These are phyloP conservation scores for Sebastes schlegelii DNA, from an alignment of 2,113 vertebrate genomes.

Conservation along the genomic window DNA sequence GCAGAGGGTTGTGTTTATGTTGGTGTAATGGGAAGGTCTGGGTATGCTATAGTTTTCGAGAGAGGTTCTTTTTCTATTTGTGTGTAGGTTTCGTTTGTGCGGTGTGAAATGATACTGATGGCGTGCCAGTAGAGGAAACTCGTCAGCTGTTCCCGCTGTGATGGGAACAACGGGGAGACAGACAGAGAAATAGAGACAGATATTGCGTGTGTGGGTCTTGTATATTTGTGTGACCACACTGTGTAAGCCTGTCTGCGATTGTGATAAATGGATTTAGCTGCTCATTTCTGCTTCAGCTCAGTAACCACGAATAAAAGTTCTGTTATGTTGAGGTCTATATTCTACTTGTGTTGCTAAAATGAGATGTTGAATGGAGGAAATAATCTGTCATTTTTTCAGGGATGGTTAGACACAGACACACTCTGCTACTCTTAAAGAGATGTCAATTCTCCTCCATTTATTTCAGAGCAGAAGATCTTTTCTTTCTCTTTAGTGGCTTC, in stretches of 20 bases:
- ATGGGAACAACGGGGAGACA: slow-evolving; percentile 66
- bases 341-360: slow-evolving; percentile 26
- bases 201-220: slow-evolving; percentile 31
- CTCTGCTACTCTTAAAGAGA: slow-evolving; percentile 4
- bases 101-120: slow-evolving; percentile 43
- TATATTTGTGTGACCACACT: slow-evolving; percentile 21
- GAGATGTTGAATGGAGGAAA: slow-evolving; percentile 24
- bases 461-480: slow-evolving; percentile 12
- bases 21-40: neutral
- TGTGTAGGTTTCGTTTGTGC: slow-evolving; percentile 13
- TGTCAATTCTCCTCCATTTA: slow-evolving; percentile 2
- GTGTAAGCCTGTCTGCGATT: slow-evolving; percentile 14
- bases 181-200: slow-evolving; percentile 50
- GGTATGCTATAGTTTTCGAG: neutral
- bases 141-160: slow-evolving; percentile 74
- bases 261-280: slow-evolving; percentile 50
- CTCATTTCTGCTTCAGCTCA: slow-evolving; percentile 46
- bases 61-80: neutral
- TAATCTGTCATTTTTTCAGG: neutral
- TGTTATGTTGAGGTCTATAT: slow-evolving; percentile 1
- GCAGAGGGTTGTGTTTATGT: neutral
- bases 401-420: neutral
- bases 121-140: slow-evolving; percentile 67
- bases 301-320: slow-evolving; percentile 34
- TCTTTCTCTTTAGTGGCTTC: neutral